A percentile compares a stretch with the other conserved stretches of the same genome.
Conservation (phyloP, 2,113 vertebrate genomes). For the Microcebus lehilahytsara region DNA sequence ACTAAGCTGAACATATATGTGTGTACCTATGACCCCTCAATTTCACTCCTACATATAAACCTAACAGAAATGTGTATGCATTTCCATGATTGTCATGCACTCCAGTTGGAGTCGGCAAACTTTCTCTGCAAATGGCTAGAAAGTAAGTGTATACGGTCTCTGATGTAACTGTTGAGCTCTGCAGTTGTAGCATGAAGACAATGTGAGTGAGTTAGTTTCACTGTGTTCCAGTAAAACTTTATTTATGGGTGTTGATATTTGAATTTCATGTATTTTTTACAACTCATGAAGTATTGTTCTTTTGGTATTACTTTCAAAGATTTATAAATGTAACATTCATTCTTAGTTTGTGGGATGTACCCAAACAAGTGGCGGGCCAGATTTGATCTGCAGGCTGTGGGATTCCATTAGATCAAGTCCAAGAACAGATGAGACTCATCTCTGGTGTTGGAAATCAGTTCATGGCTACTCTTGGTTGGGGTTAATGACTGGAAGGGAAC, state of each 20-base stretch:
- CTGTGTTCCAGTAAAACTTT: slow-evolving; percentile 21
- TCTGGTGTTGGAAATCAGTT: not conserved
- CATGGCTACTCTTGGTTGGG: not conserved
- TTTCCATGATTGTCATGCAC: not conserved
- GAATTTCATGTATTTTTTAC: not conserved
- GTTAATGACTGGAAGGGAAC: not conserved
- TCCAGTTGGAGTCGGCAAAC: not conserved
- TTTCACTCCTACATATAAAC: not conserved
- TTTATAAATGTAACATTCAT: slow-evolving; percentile 24
- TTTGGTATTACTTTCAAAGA: slow-evolving; percentile 27
- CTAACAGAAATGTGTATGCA: not conserved
- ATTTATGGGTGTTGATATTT: not conserved
- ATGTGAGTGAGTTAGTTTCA: not conserved
- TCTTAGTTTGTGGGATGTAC: not conserved
- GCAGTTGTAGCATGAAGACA: not conserved
- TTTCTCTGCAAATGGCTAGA: not conserved
- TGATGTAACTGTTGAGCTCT: not conserved
- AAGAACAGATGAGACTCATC: not conserved
- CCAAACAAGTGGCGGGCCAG: not conserved
- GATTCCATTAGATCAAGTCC: not conserved
- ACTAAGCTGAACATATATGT: not conserved
- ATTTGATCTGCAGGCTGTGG: not conserved
- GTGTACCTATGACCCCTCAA: not conserved
- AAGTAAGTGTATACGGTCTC: not conserved
- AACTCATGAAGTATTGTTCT: not conserved